Base-by-base conservation (phyloP, 2,888 invertebrate genomes). In the Trichogramma dendrolimi region DNA sequence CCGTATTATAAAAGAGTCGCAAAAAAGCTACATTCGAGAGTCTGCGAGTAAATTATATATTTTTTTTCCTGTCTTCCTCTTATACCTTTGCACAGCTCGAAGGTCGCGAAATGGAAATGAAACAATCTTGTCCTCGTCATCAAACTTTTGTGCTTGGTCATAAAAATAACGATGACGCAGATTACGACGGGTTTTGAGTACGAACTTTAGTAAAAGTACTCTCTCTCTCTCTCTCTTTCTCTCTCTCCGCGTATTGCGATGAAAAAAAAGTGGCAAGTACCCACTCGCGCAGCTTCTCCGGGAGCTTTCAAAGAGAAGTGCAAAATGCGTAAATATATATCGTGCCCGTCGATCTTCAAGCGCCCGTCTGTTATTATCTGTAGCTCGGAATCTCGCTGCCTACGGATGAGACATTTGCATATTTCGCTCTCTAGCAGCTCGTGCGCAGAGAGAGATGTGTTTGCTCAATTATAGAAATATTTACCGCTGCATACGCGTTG, bases 51-150 rank as follows among this genome's bases (percentile, higher is more conserved):
- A 47, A 47, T 47, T 50, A 52, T 6, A 40, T n/a, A 5, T 40
- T 52, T 41, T 40, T 40, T 10, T 10, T 4, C 47, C 3, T 6
- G 38, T 27, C 27, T 27, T 27, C 27, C 27, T 27, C 27, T 2
- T 27, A 27, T 27, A 11, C 6, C 14, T 6, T 44, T 5, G n/a
- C 39, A 10, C 4, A 5, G 42, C n/a, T 43, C 38, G 40, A 43
- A 42, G 14, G 10, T 11, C 38, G n/a, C n/a, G 7, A 39, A 46
- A 55, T 50, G 39, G 39, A 49, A 39, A 53, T 46, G n/a, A 60
- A 55, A 39, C 46, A 51, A 55, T 60, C 40, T 11, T 49, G 40
- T 43, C 44, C 51, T 60, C 60, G 51, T 60, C 55, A 60, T 60
- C 44, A 60, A 60, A 60, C 50, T 55, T 51, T 27, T 55, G 40